Base-by-base conservation (phyloP, 2,113 vertebrate genomes). In the Neogobius melanostomus region DNA sequence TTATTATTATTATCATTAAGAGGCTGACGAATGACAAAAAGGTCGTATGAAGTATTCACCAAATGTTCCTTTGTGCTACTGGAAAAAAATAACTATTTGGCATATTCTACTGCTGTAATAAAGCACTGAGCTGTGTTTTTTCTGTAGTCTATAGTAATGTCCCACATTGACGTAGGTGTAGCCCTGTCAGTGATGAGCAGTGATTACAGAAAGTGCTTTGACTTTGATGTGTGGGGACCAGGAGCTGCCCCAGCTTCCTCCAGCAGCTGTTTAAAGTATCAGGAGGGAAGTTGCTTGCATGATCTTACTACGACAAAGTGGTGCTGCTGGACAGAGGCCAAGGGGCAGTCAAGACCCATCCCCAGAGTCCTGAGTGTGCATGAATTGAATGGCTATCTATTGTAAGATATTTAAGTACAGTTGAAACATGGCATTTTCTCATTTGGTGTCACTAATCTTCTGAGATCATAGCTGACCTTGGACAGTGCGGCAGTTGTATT, bases 401-500 rank as follows among this genome's bases (percentile, higher is more conserved):
- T 56, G 53, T 21, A 16, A 56, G 53, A 56, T 17, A 12, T 12
- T 15, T 15, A 9, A 11, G 53, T 56, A 36, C 28, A 36, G 28
- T 5, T 36, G 1, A 36, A 36, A 36, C 28, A 36, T 36, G 4
- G 2, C 28, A 3, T 36, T 36, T 36, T 36, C 28, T 4, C 28
- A 5, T 36, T 36, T 36, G 28, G 28, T 36, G 28, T 36, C 28
- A 36, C 28, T 36, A 4, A 36, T 36, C 28, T 36, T 36, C 28
- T 36, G 28, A 36, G 28, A 36, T 4, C 28, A 36, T 36, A 36
- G 56, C 91, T 91, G 69, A 93, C 93, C 91, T 92, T 94, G 68
- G 91, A 83, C 74, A 99, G 91, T 12, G 90, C 90, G 67, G 96
- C 94, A 64, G 81, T 87, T 85, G 94, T 7, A 56, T 95, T 87